Conservation (phyloP, 2,797 vertebrate species). For the Pangasius larnaudii region DNA sequence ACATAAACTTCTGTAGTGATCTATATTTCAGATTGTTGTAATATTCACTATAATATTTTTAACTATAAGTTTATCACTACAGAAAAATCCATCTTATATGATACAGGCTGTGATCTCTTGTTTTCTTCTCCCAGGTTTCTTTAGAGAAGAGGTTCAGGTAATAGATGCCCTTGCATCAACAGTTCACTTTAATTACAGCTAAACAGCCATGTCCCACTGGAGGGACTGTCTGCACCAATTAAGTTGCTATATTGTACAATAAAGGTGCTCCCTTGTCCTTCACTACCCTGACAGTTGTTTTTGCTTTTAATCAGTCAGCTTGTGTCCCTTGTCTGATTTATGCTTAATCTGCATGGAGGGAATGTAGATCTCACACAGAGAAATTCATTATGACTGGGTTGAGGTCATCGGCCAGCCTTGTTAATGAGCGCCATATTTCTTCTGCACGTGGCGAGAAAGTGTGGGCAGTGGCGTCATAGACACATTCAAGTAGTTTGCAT, state of each 20-base stretch:
- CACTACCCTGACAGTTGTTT: conserved; percentile 81
- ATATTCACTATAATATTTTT: neutral
- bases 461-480: neutral
- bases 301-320: conserved; percentile 85
- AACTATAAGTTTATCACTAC: neutral
- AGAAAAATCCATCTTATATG: neutral
- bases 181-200: conserved; percentile 62
- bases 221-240: conserved; percentile 78
- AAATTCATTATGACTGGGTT: conserved; percentile 76
- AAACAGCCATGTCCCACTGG: conserved; percentile 73
- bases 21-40: neutral
- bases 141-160: neutral
- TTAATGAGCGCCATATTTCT: conserved; percentile 31
- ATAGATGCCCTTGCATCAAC: conserved; percentile 35
- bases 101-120: neutral
- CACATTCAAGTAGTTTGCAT: neutral
- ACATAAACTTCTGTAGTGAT: neutral
- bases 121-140: neutral
- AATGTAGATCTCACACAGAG: conserved; percentile 73
- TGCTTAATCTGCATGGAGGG: conserved; percentile 80
- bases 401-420: conserved; percentile 63
- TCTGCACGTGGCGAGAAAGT: neutral
- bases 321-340: conserved; percentile 80
- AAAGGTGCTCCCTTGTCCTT: conserved; percentile 82
- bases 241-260: conserved; percentile 81